Evolutionary conservation across 2,797 vertebrate species (phyloP), one percentile per base, ranked within the genome.

Genomic region (Anableps anableps): DNA sequence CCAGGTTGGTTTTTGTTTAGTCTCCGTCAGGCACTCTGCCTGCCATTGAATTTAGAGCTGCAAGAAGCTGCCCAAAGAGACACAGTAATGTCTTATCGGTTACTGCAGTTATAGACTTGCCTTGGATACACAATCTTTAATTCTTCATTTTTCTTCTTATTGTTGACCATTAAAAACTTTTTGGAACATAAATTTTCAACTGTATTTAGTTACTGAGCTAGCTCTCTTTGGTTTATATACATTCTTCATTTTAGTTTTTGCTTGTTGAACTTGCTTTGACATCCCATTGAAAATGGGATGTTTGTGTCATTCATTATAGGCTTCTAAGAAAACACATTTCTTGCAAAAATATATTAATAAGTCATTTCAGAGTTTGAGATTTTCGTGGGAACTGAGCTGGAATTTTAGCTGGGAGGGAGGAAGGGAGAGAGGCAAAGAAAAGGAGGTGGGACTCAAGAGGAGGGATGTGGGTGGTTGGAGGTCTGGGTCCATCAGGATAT

Each of bases 401-500:
- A 87, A 78, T 83, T 87, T 68, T 74, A 72, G 58, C 31, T 75
- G 79, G 55, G 36, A 62, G 31, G 79, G 41, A 77, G 74, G 73
- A 48, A 50, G 43, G 23, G 36, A 76, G 11, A 50, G 48, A 29
- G 70, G 51, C 75, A 73, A 78, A 53, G 48, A 66, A 43, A 43
- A 77, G 81, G 79, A 88, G 84, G 87, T 66, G 83, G 78, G 74
- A 47, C 45, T 47, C 53, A 84, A 86, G 85, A 82, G 90, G 88
- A 87, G 89, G 87, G n/a, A 80, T 81, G 73, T 77, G 80, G 81
- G 80, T 79, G 64, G 75, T 89, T 86, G 80, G 82, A 91, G 83
- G 77, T 88, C 62, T 92, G 92, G 80, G 79, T 84, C 84, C 81
- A 89, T 83, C 77, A 81, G 72, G 77, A 79, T 79, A 87, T 85